Conservation (phyloP, 2,888 invertebrate genomes). For the Ernsta delagoae region DNA sequence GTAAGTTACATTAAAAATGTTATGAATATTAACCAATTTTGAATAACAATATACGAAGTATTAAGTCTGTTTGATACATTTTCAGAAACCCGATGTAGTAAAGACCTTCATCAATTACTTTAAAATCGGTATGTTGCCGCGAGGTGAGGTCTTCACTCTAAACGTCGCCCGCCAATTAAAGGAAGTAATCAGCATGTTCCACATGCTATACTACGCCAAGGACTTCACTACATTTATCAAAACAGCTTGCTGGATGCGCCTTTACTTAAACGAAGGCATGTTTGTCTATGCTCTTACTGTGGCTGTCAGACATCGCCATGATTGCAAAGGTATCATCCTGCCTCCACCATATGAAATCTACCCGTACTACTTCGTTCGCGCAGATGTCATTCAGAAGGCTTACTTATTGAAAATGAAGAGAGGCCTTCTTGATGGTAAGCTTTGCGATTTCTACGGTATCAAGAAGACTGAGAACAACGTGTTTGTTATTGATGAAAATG, state of each 20-base stretch:
- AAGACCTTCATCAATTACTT: conserved; percentile 83
- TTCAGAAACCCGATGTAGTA: conserved; percentile 84
- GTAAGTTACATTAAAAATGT: conserved; percentile 1
- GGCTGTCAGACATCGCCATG: conserved; percentile 76
- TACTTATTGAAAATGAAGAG: conserved; percentile 80
- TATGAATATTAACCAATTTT: not conserved
- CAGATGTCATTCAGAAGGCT: conserved; percentile 86
- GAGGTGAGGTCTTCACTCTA: conserved; percentile 80
- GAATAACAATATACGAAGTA: not conserved
- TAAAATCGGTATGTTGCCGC: conserved; percentile 83
- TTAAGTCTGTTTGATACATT: conserved; percentile 41
- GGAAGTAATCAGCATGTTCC: no score
- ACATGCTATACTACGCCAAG: no score
- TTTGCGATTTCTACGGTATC: conserved; percentile 81
- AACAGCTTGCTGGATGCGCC: no score
- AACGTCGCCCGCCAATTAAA: conserved; percentile 55
- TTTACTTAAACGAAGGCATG: conserved; percentile 83
- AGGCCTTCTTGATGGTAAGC: conserved; percentile 74
- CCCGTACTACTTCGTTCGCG: conserved; percentile 88
- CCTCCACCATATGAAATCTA: conserved; percentile 86
- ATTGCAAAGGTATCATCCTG: conserved; percentile 77
- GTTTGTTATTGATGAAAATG: conserved; percentile 87
- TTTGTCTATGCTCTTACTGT: conserved; percentile 83
- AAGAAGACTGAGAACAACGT: conserved; percentile 77
- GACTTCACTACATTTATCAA: no score